Evolutionary conservation across 2,113 vertebrate genomes (phyloP).

Genomic region (Mus pahari): DNA sequence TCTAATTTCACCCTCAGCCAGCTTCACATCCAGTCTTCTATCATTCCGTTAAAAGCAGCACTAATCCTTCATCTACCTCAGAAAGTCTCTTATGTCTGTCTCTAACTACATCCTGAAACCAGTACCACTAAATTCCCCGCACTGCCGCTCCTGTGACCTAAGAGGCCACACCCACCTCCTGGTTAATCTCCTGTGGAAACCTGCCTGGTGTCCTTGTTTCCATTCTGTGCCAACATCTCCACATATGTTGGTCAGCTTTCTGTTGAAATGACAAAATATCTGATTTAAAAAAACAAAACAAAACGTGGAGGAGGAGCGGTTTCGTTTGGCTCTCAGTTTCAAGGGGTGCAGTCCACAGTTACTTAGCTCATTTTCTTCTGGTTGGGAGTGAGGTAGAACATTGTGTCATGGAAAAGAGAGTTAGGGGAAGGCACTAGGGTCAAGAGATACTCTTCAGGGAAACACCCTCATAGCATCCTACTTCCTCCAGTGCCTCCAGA

Average conservation of each 20-base stretch:
- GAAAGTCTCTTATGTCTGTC: neutral
- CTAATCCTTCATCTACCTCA: conserved; percentile 41
- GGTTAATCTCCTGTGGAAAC: neutral
- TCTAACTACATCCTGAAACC: neutral
- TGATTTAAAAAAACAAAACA: neutral
- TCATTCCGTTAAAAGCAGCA: neutral
- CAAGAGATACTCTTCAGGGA: neutral
- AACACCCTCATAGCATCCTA: neutral
- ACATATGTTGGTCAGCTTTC: neutral
- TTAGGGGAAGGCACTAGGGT: neutral
- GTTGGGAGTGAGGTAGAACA: neutral
- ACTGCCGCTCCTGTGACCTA: neutral
- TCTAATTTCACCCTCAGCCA: conserved; percentile 47
- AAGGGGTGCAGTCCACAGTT: too few species aligned
- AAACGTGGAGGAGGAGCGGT: too few species aligned
- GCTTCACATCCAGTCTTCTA: neutral
- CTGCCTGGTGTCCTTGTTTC: conserved; percentile 25
- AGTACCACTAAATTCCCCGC: neutral
- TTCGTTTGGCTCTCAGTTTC: neutral
- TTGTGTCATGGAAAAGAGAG: too few species aligned
- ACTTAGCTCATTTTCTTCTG: neutral
- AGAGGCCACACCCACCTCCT: neutral
- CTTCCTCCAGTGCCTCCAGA: neutral
- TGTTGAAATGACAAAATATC: neutral
- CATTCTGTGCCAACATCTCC: neutral